Evolutionary conservation across 2,797 vertebrate genomes (phyloP), one percentile per base, ranked within the genome.

Genomic region (Coregonus ussuriensis): DNA sequence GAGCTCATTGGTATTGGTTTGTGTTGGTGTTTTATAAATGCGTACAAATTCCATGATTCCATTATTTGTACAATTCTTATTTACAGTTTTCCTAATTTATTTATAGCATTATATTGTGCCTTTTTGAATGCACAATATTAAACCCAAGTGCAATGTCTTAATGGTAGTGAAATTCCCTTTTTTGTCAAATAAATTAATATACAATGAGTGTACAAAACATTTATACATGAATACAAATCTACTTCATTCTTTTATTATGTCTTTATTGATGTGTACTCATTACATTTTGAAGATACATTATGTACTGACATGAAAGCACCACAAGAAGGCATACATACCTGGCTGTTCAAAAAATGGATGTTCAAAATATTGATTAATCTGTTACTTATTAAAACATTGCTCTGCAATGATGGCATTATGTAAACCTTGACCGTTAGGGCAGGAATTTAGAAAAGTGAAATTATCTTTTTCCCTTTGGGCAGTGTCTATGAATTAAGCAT

Each of bases 81-180:
- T n/a, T 18, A 37, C 33, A 62, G 15, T 56, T 72, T 41, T 70
- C 51, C 35, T 74, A 21, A 77, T 77, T 62, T 54, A 68, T 80
- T 79, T 75, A 4, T 14, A 9, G 5, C 65, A 67, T 31, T 67
- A 3, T 67, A 35, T 35, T 72, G 15, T 59, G 59, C 21, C 21
- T 67, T 67, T 65, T 16, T 18, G 25, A 75, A 25, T 74, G 33
- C 31, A 67, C 31, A 67, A 35, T 18, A 67, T 67, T 31, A 67
- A 67, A 67, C 65, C 14, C 29, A 67, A 35, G 31, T 16, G 29
- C 65, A 35, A 31, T 33, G 5, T 67, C 13, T 25, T 67, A 5
- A 35, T 6, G 65, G 14, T 33, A 35, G 25, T 35, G 31, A 31
- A 31, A 66, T 66, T 15, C 9, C 25, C 4, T 9, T 66, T 31